Evolutionary conservation across 2,888 invertebrate genomes (phyloP).

Genomic region (Alentia gelatinosa): DNA sequence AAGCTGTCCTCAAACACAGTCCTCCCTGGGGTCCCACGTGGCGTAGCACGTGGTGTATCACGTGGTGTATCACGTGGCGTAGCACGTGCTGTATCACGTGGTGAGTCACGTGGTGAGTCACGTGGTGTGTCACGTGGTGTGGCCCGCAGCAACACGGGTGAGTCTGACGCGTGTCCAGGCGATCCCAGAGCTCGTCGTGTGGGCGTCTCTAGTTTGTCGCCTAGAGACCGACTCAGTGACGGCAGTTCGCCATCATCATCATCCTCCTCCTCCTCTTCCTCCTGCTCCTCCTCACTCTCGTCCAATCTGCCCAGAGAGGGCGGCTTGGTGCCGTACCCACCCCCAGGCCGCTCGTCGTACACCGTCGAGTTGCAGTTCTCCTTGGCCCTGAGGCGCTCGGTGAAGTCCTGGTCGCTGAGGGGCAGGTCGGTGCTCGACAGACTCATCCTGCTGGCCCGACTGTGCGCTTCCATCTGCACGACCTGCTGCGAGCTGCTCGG

Average conservation of each 20-base stretch:
- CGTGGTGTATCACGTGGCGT: neutral
- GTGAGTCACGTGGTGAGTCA: too few species aligned
- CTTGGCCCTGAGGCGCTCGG: neutral
- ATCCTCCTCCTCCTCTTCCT: neutral
- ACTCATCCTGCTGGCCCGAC: neutral
- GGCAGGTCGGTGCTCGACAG: neutral
- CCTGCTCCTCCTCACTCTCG: neutral
- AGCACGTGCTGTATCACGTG: too few species aligned
- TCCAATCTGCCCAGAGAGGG: neutral
- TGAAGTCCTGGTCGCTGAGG: neutral
- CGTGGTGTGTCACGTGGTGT: too few species aligned
- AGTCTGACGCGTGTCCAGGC: neutral
- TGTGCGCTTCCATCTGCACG: neutral
- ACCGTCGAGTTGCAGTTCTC: neutral
- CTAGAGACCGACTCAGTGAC: too few species aligned
- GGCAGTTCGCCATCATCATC: too few species aligned
- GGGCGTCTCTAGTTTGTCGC: too few species aligned
- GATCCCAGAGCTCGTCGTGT: too few species aligned
- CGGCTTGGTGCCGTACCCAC: neutral
- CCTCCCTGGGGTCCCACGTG: neutral
- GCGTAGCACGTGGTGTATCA: neutral
- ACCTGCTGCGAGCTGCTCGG: neutral
- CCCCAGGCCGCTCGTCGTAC: neutral
- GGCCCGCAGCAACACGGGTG: neutral
- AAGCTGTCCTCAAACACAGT: neutral